Conservation (phyloP, 2,888 invertebrate species). For the Cheiracanthium punctorium region DNA sequence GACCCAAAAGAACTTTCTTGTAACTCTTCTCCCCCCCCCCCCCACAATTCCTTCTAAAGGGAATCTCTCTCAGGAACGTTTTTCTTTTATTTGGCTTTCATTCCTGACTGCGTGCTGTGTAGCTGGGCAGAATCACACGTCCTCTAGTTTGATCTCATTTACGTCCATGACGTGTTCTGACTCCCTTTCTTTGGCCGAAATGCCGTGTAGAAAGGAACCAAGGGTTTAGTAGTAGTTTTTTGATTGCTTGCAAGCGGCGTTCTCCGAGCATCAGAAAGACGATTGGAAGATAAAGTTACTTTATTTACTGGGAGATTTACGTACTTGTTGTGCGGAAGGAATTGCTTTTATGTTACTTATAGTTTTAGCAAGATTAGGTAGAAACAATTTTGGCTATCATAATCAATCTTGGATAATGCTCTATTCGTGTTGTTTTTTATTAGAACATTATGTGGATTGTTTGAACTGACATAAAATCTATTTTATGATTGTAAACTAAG, state of each 20-base stretch:
- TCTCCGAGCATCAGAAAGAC: neutral
- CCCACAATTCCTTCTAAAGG: too few species aligned
- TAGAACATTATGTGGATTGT: too few species aligned
- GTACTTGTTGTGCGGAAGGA: neutral
- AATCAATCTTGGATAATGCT: too few species aligned
- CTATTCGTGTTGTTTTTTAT: too few species aligned
- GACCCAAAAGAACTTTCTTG: neutral
- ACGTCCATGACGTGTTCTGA: slow-evolving; percentile 7
- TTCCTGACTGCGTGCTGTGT: slow-evolving; percentile 2
- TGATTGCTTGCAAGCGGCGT: neutral
- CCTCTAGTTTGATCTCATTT: slow-evolving; percentile 8
- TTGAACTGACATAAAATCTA: too few species aligned
- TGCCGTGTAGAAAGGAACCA: neutral
- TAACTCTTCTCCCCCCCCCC: too few species aligned
- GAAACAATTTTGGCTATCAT: too few species aligned
- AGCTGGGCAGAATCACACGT: neutral
- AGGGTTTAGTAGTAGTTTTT: neutral
- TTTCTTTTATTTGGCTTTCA: slow-evolving; percentile 10
- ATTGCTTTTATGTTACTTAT: too few species aligned
- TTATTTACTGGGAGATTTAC: neutral
- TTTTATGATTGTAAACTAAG: too few species aligned
- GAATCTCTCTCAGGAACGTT: neutral
- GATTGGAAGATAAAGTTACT: neutral
- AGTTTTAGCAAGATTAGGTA: too few species aligned
- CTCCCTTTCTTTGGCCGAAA: neutral